A percentile compares a stretch with the other conserved stretches of the same genome.
Conservation (phyloP, 2,113 vertebrate genomes). For the Bombycilla garrulus region DNA sequence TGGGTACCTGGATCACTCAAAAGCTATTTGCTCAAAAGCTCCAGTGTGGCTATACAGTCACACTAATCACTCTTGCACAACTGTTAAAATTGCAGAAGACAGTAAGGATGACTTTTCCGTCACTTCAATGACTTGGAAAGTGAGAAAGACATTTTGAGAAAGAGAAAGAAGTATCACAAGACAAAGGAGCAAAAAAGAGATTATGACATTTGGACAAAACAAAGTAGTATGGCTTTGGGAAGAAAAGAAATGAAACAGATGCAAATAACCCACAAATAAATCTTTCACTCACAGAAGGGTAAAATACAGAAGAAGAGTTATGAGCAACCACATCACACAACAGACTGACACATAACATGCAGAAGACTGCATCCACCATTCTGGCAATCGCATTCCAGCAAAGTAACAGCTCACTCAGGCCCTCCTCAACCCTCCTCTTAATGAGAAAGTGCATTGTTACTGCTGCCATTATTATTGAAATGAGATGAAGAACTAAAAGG, state of each 20-base stretch:
- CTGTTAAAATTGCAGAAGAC: background rate
- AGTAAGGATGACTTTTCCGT: background rate
- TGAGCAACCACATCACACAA: background rate
- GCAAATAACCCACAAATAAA: background rate
- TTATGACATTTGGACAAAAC: background rate
- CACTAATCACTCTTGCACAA: background rate
- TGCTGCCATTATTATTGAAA: background rate
- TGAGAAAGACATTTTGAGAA: background rate
- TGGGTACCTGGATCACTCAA: background rate
- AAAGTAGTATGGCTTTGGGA: background rate
- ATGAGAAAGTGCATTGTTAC: background rate
- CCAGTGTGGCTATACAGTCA: background rate
- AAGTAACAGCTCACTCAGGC: background rate
- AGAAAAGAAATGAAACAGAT: background rate
- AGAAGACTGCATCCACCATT: background rate
- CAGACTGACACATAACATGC: background rate
- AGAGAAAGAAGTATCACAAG: background rate
- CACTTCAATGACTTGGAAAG: background rate
- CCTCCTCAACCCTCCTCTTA: background rate
- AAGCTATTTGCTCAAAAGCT: background rate
- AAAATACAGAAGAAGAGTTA: background rate
- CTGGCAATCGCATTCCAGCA: background rate
- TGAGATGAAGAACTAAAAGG: background rate
- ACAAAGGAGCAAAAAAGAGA: background rate
- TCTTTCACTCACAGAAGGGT: background rate